Conservation (phyloP, 2,888 invertebrate species). For the Hypsopygia costalis region DNA sequence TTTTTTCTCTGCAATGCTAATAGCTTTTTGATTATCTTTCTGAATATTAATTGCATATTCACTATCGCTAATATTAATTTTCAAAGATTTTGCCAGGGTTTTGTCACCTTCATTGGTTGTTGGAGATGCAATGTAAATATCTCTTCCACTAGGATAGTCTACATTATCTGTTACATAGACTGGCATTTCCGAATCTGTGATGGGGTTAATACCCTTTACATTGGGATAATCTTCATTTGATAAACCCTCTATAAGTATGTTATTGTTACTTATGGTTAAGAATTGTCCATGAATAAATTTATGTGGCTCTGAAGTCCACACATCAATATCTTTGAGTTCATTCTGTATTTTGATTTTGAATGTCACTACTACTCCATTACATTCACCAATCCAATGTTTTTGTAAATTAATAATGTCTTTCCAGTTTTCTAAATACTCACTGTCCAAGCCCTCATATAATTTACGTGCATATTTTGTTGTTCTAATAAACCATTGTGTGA, state of each 20-base stretch:
- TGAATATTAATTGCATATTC: constrained; percentile 48
- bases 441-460: constrained; percentile 85
- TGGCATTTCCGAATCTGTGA: constrained; percentile 82
- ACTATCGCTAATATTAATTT: constrained; percentile 51
- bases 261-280: constrained; percentile 77
- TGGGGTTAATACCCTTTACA: constrained; percentile 83
- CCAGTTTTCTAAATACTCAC: constrained; percentile 88
- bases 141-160: constrained; percentile 82
- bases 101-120: constrained; percentile 79
- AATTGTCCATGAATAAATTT: constrained; percentile 85
- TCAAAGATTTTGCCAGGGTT: constrained; percentile 79
- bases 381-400: constrained; percentile 94
- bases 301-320: constrained; percentile 90
- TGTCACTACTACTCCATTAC: constrained; percentile 87
- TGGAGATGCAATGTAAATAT: constrained; percentile 87
- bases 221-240: constrained; percentile 19
- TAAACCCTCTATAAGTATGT: constrained; percentile 47
- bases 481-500: constrained; percentile 97
- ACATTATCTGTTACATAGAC: constrained; percentile 83
- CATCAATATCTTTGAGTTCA: constrained; percentile 55
- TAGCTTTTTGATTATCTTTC: constrained; percentile 72
- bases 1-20: constrained; percentile 78
- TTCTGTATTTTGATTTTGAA: constrained; percentile 72
- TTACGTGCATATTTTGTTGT: constrained; percentile 91
- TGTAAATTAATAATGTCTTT: constrained; percentile 91